Evolutionary conservation across 1,140 invertebrate genomes (phyloP), one percentile per base, ranked within the genome.

Genomic region (Lordiphosa clarofinis): DNA sequence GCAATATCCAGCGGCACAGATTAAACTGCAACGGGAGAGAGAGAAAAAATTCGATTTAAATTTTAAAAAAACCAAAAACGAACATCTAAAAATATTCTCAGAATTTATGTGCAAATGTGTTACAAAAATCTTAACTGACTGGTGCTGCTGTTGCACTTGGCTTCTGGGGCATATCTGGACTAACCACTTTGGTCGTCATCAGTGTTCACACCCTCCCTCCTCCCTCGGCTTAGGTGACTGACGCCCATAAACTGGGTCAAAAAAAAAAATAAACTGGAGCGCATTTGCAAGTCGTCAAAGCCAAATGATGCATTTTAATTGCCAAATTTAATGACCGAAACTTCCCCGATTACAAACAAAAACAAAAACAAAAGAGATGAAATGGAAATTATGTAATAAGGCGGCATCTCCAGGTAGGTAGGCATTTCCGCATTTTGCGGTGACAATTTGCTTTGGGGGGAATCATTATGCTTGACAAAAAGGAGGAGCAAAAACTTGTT

Each of bases 201-300:
- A n/a, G n/a, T n/a, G n/a, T n/a, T n/a, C n/a, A n/a, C n/a, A n/a
- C n/a, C 52, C 38, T 6, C 24, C 24, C 7, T n/a, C 36, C 35
- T 40, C 48, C 53, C 42, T 44, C 10, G 21, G 31, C 10, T 49
- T 48, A 42, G 55, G 21, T 21, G 21, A 4, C 21, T 21, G 21
- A 2, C 21, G 21, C 47, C 59, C 61, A 64, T 57, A 65, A 76
- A 81, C 36, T 81, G 76, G 76, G 76, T 81, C 76, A 81, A 47
- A 60, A 52, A 49, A 47, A 46, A 37, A 36, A 33, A 21, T 42
- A 64, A 82, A 69, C 63, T 73, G 76, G 76, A 82, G 76, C 76
- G 76, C 76, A 82, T 84, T 82, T 76, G 59, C 62, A 73, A 82
- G 76, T 82, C 76, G 76, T 64, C 57, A 59, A 63, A 63, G 60